Percentiles rank a stretch among this genome's conserved stretches.
Conservation (phyloP, 2,888 invertebrate genomes). For the Erebia epiphron region DNA sequence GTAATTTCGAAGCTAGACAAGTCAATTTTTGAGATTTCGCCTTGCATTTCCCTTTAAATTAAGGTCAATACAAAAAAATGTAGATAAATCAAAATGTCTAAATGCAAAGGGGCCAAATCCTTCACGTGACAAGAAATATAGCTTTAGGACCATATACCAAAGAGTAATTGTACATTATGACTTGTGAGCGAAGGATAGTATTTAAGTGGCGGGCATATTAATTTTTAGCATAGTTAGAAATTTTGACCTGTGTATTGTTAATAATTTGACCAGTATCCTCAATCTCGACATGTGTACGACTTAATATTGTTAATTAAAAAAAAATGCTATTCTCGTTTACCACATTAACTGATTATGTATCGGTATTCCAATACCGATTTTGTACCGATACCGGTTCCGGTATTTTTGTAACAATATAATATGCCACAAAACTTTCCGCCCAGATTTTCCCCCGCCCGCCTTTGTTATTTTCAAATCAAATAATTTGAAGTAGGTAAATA, state of each 20-base stretch:
- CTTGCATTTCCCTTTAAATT: slow-evolving; percentile 1
- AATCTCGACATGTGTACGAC: slow-evolving; percentile 51
- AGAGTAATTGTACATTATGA: slow-evolving; percentile 78
- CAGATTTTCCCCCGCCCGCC: too few species aligned
- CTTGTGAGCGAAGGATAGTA: slow-evolving; percentile 60
- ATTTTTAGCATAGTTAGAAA: slow-evolving; percentile 72
- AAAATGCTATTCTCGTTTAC: slow-evolving; percentile 25
- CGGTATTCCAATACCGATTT: background rate
- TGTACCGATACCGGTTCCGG: background rate
- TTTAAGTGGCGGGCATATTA: slow-evolving; percentile 67
- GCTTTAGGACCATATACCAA: slow-evolving; percentile 80
- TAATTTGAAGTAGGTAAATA: too few species aligned
- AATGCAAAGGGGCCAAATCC: slow-evolving; percentile 65
- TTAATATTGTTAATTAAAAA: slow-evolving; percentile 46
- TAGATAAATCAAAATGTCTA: slow-evolving; percentile 39
- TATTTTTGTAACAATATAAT: background rate
- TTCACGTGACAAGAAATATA: slow-evolving; percentile 71
- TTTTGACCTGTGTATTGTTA: slow-evolving; percentile 69
- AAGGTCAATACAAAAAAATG: background rate
- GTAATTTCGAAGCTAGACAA: background rate
- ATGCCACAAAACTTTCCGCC: too few species aligned
- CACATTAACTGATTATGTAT: background rate
- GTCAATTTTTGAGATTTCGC: background rate
- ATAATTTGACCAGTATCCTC: slow-evolving; percentile 70
- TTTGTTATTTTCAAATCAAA: background rate